phyloP scores from a whole-genome alignment of 1,140 invertebrate species.

The Bombus waltoni region DNA sequence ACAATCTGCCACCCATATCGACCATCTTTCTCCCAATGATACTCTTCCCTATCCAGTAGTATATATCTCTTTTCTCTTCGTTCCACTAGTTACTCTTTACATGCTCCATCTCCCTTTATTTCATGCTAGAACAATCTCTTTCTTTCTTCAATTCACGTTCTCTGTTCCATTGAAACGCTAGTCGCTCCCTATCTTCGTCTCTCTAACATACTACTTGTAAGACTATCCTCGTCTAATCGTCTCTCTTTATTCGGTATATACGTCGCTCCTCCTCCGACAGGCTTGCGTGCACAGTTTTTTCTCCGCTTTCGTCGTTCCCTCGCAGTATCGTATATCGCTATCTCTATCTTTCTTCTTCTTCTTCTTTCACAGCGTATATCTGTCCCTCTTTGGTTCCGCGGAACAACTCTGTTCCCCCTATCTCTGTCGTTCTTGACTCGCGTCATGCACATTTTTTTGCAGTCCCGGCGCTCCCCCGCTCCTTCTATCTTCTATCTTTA shows the following conservation, averaged over 20 bases:
- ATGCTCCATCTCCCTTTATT: background rate
- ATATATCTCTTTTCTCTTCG: background rate
- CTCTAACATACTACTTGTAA: background rate
- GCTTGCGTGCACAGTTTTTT: constrained; percentile 33
- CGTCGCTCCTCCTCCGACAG: constrained; percentile 9
- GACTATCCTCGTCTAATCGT: background rate
- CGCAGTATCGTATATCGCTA: constrained; percentile 14
- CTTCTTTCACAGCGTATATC: constrained; percentile 1
- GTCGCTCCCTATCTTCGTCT: background rate
- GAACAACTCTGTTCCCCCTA: constrained; percentile 29
- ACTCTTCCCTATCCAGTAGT: background rate
- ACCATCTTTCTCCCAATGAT: background rate
- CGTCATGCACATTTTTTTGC: constrained; percentile 20
- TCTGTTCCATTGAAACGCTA: constrained; percentile 11
- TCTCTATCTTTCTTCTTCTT: constrained; percentile 4
- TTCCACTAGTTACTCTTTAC: no score
- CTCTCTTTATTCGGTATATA: background rate
- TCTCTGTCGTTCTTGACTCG: constrained; percentile 21
- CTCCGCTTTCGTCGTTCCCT: constrained; percentile 7
- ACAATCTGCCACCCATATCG: background rate
- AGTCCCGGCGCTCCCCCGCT: background rate
- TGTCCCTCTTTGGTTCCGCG: constrained; percentile 11
- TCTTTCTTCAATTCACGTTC: background rate
- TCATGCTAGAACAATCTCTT: background rate
- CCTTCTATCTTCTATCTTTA: background rate